Evolutionary conservation across 92 coral and sea anemone species (phyloP).

Genomic region (Epizoanthus fatuus): DNA sequence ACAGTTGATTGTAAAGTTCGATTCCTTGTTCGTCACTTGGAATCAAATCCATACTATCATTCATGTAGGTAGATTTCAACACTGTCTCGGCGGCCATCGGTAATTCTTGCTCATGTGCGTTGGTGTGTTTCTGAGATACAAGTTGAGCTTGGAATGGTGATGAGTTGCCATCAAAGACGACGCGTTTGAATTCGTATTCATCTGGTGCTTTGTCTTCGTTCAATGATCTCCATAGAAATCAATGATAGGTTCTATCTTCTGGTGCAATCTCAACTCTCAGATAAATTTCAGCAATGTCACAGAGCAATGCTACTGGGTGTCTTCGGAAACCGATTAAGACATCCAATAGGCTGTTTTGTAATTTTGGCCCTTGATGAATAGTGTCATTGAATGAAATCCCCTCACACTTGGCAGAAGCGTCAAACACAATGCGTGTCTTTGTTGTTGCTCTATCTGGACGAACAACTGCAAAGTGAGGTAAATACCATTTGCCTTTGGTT

Average conservation of each 20-base stretch:
- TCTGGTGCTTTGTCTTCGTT: conserved; percentile 60
- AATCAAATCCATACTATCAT: conserved; percentile 57
- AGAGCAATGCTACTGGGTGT: conserved; percentile 60
- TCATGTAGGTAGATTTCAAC: conserved; percentile 66
- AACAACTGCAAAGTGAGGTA: conserved; percentile 77
- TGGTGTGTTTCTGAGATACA: conserved; percentile 51
- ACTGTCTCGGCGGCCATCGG: conserved; percentile 69
- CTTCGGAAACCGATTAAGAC: conserved; percentile 63
- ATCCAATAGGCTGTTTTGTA: conserved; percentile 65
- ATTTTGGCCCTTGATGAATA: conserved; percentile 72
- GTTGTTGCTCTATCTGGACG: conserved; percentile 80
- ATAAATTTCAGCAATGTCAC: conserved; percentile 84
- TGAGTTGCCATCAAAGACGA: conserved; percentile 62
- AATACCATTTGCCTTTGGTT: conserved; percentile 52
- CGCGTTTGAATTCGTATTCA: conserved; percentile 61
- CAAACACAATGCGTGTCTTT: conserved; percentile 75
- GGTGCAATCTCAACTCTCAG: conserved; percentile 66
- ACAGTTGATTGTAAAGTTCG: too few relatives aligned
- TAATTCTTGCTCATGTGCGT: conserved; percentile 21
- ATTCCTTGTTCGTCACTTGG: conserved; percentile 41
- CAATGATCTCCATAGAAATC: neutral
- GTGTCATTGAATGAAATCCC: conserved; percentile 69
- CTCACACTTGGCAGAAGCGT: conserved; percentile 66
- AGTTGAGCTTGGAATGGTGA: conserved; percentile 74
- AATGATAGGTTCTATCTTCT: conserved; percentile 63